phyloP scores from a whole-genome alignment of 2,888 invertebrate species.

The Acanthosepion esculentum region DNA sequence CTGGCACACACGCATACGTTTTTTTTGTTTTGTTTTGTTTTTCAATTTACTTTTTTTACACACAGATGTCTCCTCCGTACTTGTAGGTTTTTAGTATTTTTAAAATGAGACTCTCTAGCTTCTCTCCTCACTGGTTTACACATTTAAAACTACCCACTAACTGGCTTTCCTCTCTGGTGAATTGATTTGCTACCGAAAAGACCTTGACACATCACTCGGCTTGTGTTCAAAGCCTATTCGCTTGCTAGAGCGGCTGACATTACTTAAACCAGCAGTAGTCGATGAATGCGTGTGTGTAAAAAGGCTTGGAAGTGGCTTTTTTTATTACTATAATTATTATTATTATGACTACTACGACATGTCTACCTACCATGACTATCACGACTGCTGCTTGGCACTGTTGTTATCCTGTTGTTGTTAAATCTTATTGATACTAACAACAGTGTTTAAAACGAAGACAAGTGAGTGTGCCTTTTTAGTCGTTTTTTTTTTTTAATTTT shows the following conservation, averaged over 20 bases:
- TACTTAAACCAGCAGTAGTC: slow-evolving; percentile 16
- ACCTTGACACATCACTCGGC: slow-evolving; percentile 1
- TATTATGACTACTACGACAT: slow-evolving; percentile 34
- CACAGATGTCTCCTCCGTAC: not conserved
- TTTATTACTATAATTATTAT: not conserved
- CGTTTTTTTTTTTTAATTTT: too few relatives aligned
- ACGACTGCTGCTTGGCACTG: not conserved
- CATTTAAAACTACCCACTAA: not conserved
- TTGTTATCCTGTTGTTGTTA: not conserved
- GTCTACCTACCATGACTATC: not conserved
- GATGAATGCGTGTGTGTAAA: not conserved
- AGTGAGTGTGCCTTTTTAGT: not conserved
- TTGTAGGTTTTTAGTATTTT: not conserved
- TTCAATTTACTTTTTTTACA: not conserved
- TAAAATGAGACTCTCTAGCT: not conserved
- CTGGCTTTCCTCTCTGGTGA: not conserved
- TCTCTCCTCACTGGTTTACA: not conserved
- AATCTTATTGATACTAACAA: not conserved
- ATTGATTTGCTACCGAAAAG: slow-evolving; percentile 1
- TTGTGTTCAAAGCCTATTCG: not conserved
- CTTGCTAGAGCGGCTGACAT: not conserved
- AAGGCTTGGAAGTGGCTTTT: not conserved
- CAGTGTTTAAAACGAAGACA: too few relatives aligned
- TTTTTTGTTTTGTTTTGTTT: too few relatives aligned
- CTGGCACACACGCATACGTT: not conserved